A percentile compares a stretch with the other conserved stretches of the same genome.
Conservation (phyloP, 2,888 invertebrate species). For the Gymnoscelis rufifasciata region DNA sequence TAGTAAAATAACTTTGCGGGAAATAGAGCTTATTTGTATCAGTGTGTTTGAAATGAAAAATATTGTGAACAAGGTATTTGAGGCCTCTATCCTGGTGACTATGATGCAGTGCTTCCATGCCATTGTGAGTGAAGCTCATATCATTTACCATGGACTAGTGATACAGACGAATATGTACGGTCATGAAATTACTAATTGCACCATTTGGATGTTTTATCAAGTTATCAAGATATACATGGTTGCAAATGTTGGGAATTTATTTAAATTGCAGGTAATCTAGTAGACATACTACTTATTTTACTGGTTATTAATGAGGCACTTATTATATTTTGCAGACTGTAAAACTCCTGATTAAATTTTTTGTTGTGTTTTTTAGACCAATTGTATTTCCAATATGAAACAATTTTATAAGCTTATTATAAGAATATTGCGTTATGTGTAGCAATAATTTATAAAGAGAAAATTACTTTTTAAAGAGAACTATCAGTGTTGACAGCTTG, state of each 20-base stretch:
- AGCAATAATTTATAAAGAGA: too few species aligned
- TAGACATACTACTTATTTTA: too few species aligned
- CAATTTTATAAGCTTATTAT: too few species aligned
- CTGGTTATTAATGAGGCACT: slow-evolving; percentile 4
- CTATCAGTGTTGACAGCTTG: too few species aligned
- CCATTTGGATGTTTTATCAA: slow-evolving; percentile 59
- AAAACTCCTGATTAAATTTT: too few species aligned
- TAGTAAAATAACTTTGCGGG: slow-evolving; percentile 36
- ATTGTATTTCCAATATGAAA: too few species aligned
- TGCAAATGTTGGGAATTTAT: slow-evolving; percentile 44
- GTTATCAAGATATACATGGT: slow-evolving; percentile 53
- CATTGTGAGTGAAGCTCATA: slow-evolving; percentile 58
- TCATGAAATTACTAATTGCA: slow-evolving; percentile 54
- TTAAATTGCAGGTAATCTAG: slow-evolving; percentile 55
- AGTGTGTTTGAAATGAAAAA: slow-evolving; percentile 47
- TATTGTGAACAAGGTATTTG: slow-evolving; percentile 50
- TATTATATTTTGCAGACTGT: too few species aligned
- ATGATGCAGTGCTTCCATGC: slow-evolving; percentile 59
- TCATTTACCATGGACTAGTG: slow-evolving; percentile 54
- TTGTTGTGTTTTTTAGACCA: too few species aligned
- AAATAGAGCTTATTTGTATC: slow-evolving; percentile 48
- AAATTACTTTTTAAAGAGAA: too few species aligned
- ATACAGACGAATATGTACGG: slow-evolving; percentile 33
- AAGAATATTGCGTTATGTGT: too few species aligned
- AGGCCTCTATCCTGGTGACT: slow-evolving; percentile 51